phyloP scores from a whole-genome alignment of 2,113 vertebrate species.

The Ptilonorhynchus violaceus region DNA sequence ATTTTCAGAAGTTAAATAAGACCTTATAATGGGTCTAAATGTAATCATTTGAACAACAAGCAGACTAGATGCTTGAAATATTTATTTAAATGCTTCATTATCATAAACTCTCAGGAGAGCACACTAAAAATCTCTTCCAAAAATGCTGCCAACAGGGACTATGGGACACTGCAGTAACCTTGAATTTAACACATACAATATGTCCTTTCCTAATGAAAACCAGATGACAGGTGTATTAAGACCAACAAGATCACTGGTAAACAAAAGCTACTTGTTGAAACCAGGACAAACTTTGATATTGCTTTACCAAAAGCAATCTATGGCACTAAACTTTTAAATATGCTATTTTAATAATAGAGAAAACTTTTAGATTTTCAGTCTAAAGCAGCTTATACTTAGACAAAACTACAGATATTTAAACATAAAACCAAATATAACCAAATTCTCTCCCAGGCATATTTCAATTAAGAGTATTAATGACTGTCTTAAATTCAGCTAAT shows the following conservation, averaged over 20 bases:
- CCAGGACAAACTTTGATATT: neutral
- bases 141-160: neutral
- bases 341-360: neutral
- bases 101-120: neutral
- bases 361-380: neutral
- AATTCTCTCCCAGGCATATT: conserved; percentile 3
- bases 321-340: neutral
- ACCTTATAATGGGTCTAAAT: neutral
- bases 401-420: conserved; percentile 26
- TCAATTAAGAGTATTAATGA: neutral
- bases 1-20: neutral
- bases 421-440: neutral
- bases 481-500: conserved; percentile 10
- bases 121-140: neutral
- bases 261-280: neutral
- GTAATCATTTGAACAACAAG: neutral
- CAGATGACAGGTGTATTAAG: neutral
- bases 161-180: neutral
- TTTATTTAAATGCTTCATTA: neutral
- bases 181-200: neutral
- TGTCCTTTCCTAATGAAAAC: neutral
- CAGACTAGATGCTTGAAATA: neutral
- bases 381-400: neutral
- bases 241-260: neutral
- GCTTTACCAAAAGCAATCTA: neutral